Evolutionary conservation across 2,797 vertebrate species (phyloP).

Genomic region (Arctocebus calabarensis): DNA sequence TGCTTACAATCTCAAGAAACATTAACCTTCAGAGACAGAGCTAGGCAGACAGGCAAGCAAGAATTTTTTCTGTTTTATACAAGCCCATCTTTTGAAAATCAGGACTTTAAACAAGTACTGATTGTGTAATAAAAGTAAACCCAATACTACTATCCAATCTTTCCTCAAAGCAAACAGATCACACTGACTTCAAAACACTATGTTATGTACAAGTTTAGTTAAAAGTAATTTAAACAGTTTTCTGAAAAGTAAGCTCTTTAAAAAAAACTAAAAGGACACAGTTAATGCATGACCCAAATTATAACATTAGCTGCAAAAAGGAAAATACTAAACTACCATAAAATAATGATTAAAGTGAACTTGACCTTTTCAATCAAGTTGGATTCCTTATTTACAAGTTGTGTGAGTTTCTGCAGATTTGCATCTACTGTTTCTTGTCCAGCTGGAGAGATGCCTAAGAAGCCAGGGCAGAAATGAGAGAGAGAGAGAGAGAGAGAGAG

Average conservation of each 20-base stretch:
- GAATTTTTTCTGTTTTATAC: background rate
- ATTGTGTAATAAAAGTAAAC: conserved; percentile 32
- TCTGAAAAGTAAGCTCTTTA: conserved; percentile 43
- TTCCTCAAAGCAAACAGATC: background rate
- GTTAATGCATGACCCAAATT: conserved; percentile 57
- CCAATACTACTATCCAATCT: background rate
- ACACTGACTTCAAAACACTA: conserved; percentile 55
- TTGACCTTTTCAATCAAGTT: conserved; percentile 99
- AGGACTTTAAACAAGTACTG: conserved; percentile 23
- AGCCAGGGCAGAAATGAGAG: conserved; percentile 85
- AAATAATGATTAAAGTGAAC: conserved; percentile 85
- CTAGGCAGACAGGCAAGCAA: background rate
- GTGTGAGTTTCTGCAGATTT: conserved; percentile 99
- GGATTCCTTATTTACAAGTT: conserved; percentile 99
- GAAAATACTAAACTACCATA: conserved; percentile 77
- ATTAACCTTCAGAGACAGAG: background rate
- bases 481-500: conserved; percentile 68
- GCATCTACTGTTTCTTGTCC: conserved; percentile 95
- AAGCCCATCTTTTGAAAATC: conserved; percentile 10
- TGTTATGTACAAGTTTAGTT: conserved; percentile 14
- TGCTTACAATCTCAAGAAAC: background rate
- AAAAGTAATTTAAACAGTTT: conserved; percentile 39
- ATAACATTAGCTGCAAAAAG: conserved; percentile 71
- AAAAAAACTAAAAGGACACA: conserved; percentile 34
- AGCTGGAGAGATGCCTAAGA: conserved; percentile 90